Evolutionary conservation across 2,113 vertebrate genomes (phyloP), one percentile per base, ranked within the genome.

Genomic region (Bos javanicus): DNA sequence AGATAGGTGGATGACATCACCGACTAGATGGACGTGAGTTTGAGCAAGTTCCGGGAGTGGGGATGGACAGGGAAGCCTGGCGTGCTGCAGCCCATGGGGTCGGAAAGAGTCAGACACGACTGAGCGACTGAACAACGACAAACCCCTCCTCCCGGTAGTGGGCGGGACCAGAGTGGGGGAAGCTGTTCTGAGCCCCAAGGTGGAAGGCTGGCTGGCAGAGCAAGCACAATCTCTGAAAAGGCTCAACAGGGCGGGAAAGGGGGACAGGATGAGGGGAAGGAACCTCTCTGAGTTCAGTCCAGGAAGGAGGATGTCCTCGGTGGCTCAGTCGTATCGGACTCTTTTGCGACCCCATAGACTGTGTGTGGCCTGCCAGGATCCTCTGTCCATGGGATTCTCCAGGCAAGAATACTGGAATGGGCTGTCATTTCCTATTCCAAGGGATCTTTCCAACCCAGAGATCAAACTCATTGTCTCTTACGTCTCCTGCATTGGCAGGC

Each of bases 181-280:
- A 14, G 1, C 8, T 17, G 26, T 17, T 30, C 28, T 17, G 54
- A 60, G n/a, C 9, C 26, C 52, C 7, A 13, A 9, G 46, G 19
- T 26, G 81, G 80, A 33, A 36, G 28, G 48, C 23, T 17, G 56
- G 48, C 2, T 3, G 43, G 60, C 19, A 3, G 19, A 10, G 28
- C 39, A 11, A 80, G 76, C 28, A 30, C 16, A 74, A 4, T 50
- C 52, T 8, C 30, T 25, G 48, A 7, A 1, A 52, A 57, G 1
- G n/a, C 50, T 16, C n/a, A 30, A 7, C 11, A 2, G 8, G 26
- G 12, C 17, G 0, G 28, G 59, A 6, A 80, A 17, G 1, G 33
- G 36, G 7, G 25, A 17, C 59, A 5, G 62, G 7, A 26, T 7
- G 28, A 43, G n/a, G 56, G 13, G 25, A 25, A 6, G 39, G 59